A percentile compares a stretch with the other conserved stretches of the same genome.
Conservation (phyloP, 1,140 invertebrate species). For the Propsilocerus akamusi region DNA sequence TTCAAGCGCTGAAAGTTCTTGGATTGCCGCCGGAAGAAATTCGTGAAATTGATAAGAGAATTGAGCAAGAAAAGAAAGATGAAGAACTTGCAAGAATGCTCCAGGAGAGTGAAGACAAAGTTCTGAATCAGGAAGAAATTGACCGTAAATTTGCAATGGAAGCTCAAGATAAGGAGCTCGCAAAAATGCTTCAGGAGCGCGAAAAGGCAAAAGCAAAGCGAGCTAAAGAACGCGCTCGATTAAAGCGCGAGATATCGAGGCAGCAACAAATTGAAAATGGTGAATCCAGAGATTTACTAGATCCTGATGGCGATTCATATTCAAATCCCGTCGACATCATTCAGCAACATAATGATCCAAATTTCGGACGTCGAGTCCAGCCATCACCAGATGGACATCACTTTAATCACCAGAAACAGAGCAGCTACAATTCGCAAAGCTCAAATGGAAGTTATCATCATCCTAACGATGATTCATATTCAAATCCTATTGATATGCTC, state of each 20-base stretch:
- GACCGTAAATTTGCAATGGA: constrained; percentile 67
- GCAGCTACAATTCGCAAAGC: not conserved
- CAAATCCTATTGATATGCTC: constrained; percentile 23
- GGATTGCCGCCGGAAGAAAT: constrained; percentile 34
- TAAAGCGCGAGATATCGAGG: constrained; percentile 30
- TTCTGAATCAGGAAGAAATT: constrained; percentile 37
- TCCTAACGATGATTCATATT: constrained; percentile 21
- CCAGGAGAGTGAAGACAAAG: constrained; percentile 36
- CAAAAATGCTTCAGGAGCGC: constrained; percentile 73
- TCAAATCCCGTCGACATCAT: constrained; percentile 20
- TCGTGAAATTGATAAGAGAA: constrained; percentile 30
- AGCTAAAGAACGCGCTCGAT: constrained; percentile 43
- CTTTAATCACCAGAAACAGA: constrained; percentile 5
- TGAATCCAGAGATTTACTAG: constrained; percentile 12
- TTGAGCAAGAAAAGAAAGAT: constrained; percentile 40
- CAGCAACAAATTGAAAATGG: constrained; percentile 22
- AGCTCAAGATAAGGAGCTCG: constrained; percentile 78
- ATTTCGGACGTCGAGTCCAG: constrained; percentile 14
- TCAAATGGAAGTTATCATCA: not conserved
- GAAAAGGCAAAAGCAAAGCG: constrained; percentile 47
- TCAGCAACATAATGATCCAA: constrained; percentile 9
- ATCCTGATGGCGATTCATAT: constrained; percentile 22
- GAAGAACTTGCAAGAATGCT: constrained; percentile 33
- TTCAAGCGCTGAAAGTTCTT: constrained; percentile 22
- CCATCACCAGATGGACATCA: constrained; percentile 16